Evolutionary conservation across 35 echinoderm and acorn worm species (phyloP).

Genomic region (Hemicentrotus pulcherrimus): DNA sequence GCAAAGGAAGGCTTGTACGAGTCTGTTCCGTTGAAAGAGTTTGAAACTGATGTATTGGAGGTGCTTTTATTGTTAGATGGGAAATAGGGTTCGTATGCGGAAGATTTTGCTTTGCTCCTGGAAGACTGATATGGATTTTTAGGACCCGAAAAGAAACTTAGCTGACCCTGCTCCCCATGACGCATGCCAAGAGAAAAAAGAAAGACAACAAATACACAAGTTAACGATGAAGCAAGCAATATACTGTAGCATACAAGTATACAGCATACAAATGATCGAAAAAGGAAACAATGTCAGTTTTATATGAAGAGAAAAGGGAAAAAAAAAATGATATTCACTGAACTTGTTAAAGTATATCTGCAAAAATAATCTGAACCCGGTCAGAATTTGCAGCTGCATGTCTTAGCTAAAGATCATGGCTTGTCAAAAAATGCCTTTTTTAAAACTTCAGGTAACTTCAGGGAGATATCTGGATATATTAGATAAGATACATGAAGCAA

Average conservation of each 20-base stretch:
- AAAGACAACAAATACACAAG: not conserved
- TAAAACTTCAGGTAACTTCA: no score
- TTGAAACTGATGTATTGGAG: not conserved
- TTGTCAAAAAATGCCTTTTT: no score
- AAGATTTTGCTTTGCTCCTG: not conserved
- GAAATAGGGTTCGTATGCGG: not conserved
- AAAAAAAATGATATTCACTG: no score
- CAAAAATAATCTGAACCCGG: no score
- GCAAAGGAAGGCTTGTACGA: constrained; percentile 25
- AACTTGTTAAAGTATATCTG: no score
- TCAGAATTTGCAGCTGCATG: no score
- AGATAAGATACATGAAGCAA: not conserved
- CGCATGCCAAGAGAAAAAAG: constrained; percentile 25
- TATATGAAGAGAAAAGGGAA: no score
- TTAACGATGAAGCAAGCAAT: constrained; percentile 25
- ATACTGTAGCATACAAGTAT: not conserved
- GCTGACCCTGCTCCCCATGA: not conserved
- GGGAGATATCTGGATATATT: not conserved
- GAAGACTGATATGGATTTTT: constrained; percentile 34
- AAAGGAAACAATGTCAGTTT: no score
- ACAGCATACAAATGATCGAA: not conserved
- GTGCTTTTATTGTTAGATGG: not conserved
- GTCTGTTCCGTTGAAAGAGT: not conserved
- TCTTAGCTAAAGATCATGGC: no score
- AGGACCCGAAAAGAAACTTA: constrained; percentile 23